Conservation (phyloP, 2,113 vertebrate species). For the Odobenus rosmarus region DNA sequence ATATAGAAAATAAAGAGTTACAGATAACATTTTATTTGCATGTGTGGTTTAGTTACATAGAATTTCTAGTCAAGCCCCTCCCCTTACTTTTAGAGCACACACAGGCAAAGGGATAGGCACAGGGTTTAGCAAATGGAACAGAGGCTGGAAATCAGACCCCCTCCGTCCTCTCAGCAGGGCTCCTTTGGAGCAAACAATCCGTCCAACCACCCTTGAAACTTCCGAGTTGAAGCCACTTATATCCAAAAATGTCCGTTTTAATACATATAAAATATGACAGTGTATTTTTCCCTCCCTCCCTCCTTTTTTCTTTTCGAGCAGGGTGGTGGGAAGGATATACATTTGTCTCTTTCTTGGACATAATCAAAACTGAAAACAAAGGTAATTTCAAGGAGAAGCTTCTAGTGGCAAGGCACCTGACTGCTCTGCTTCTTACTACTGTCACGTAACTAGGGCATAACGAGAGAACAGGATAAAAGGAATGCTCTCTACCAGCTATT, state of each 20-base stretch:
- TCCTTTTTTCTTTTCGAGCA: background rate
- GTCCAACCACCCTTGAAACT: background rate
- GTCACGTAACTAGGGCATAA: background rate
- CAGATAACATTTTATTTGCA: background rate
- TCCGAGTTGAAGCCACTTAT: background rate
- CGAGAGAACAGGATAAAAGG: background rate
- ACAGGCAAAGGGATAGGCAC: background rate
- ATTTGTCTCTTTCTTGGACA: conserved; percentile 3
- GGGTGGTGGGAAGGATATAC: background rate
- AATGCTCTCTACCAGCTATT: background rate
- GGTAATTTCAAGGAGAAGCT: background rate
- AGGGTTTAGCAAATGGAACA: background rate
- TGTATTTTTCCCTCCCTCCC: background rate
- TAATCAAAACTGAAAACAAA: conserved; percentile 46
- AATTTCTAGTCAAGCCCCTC: background rate
- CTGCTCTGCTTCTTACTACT: background rate
- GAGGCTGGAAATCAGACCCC: background rate
- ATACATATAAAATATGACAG: background rate
- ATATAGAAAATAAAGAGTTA: background rate
- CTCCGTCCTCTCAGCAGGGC: background rate
- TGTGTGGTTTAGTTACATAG: background rate
- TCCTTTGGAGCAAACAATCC: background rate
- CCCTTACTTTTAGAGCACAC: background rate
- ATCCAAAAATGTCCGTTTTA: conserved; percentile 12
- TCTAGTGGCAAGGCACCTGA: background rate